Evolutionary conservation across 2,113 vertebrate genomes (phyloP).

Genomic region (Sphaerodactylus townsendi): DNA sequence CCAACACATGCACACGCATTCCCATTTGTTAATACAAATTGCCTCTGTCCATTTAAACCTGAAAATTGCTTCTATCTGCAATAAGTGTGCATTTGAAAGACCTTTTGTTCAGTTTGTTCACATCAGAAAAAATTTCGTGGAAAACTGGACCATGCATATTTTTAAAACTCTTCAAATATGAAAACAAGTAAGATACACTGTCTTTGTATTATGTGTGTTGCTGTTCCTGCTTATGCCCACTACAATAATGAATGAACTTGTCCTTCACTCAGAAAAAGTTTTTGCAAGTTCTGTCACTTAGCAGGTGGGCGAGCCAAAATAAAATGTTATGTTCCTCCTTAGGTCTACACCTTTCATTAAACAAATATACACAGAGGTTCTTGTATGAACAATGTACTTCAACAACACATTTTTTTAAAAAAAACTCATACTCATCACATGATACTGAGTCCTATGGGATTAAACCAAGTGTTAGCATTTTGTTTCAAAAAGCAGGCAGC

Average conservation of each 20-base stretch:
- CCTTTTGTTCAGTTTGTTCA: constrained; percentile 19
- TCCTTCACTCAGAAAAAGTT: constrained; percentile 18
- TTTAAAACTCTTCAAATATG: constrained; percentile 35
- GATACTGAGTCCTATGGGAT: background rate
- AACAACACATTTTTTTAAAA: background rate
- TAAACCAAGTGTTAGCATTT: background rate
- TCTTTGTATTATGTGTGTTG: constrained; percentile 24
- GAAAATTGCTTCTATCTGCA: background rate
- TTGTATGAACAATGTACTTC: background rate
- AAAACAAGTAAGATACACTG: constrained; percentile 27
- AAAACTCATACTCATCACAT: background rate
- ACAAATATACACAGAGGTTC: background rate
- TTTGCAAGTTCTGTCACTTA: background rate
- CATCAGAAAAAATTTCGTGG: constrained; percentile 17
- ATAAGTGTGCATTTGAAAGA: constrained; percentile 1
- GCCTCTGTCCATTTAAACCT: constrained; percentile 20
- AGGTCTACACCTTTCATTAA: background rate
- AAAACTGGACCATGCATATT: constrained; percentile 30
- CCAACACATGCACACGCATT: background rate
- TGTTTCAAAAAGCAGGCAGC: background rate
- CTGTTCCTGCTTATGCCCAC: background rate
- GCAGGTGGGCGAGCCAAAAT: constrained; percentile 8
- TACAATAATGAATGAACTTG: constrained; percentile 13
- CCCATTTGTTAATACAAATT: background rate
- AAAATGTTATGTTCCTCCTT: constrained; percentile 21